phyloP scores from a whole-genome alignment of 2,113 vertebrate species.

The Sphaerodactylus townsendi region DNA sequence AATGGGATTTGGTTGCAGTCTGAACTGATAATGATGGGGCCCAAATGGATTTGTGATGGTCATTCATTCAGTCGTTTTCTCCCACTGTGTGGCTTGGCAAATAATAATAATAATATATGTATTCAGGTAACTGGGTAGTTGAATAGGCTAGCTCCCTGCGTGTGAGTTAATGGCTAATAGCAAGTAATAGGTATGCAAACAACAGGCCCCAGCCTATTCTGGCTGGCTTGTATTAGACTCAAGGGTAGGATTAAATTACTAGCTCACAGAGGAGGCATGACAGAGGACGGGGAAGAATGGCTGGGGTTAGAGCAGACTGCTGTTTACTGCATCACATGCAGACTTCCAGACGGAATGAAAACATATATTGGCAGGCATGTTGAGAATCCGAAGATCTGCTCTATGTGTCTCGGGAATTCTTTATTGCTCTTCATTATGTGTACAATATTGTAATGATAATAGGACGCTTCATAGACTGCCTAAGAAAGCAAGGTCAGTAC shows the following conservation, averaged over 20 bases:
- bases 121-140: slow-evolving; percentile 65
- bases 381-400: slow-evolving; percentile 5
- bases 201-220: slow-evolving; percentile 40
- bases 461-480: background rate
- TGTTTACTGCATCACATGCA: slow-evolving; percentile 2
- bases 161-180: slow-evolving; percentile 54
- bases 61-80: slow-evolving; percentile 71
- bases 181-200: slow-evolving; percentile 47
- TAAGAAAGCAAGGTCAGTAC: background rate
- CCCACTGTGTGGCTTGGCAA: slow-evolving; percentile 68
- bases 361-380: background rate
- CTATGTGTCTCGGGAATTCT: background rate
- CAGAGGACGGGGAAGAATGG: background rate
- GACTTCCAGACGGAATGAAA: slow-evolving; percentile 9
- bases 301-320: background rate
- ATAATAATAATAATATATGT: slow-evolving; percentile 52
- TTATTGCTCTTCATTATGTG: background rate
- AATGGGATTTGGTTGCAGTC: slow-evolving; percentile 86
- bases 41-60: slow-evolving; percentile 86
- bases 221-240: slow-evolving; percentile 22
- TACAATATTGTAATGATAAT: background rate
- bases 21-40: slow-evolving; percentile 82
- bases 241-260: slow-evolving; percentile 30
- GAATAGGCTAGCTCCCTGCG: slow-evolving; percentile 40
- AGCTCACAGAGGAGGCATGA: slow-evolving; percentile 5